Percentiles rank a stretch among this genome's conserved stretches.
Evolutionary conservation across 2,797 vertebrate species (phyloP).

Genomic region (Petrocephalus sullivani): DNA sequence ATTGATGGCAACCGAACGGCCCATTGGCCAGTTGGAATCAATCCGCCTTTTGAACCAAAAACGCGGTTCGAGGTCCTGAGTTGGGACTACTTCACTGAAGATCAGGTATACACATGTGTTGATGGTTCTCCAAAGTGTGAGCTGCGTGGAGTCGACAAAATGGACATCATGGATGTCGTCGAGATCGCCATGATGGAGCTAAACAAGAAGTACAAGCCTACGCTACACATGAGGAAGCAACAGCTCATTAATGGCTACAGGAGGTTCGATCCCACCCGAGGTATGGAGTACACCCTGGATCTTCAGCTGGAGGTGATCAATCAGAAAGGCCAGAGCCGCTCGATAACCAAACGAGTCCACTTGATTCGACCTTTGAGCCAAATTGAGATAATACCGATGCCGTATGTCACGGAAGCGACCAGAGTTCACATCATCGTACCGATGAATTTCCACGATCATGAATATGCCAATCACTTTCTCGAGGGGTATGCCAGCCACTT

Average conservation of each 20-base stretch:
- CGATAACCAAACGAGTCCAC: conserved; percentile 80
- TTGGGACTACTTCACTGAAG: conserved; percentile 96
- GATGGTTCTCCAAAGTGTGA: conserved; percentile 89
- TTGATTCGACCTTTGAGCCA: conserved; percentile 85
- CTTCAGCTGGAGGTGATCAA: conserved; percentile 85
- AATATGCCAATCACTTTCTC: conserved; percentile 67
- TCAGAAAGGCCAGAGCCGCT: conserved; percentile 78
- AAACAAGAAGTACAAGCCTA: conserved; percentile 84
- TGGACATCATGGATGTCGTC: conserved; percentile 78
- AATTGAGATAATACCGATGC: conserved; percentile 96
- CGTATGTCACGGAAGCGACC: conserved; percentile 91
- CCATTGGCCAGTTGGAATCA: conserved; percentile 86
- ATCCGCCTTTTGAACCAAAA: conserved; percentile 80
- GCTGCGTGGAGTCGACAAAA: conserved; percentile 72
- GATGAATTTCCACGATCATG: conserved; percentile 67
- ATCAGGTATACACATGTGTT: conserved; percentile 79
- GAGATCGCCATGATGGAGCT: conserved; percentile 80
- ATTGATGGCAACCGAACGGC: conserved; percentile 75
- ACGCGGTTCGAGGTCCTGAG: conserved; percentile 89
- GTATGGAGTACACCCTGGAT: conserved; percentile 95
- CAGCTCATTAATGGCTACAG: conserved; percentile 90
- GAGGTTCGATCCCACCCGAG: conserved; percentile 85
- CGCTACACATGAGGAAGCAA: conserved; percentile 76
- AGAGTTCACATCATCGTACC: conserved; percentile 86
- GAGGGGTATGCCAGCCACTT: conserved; percentile 72